A percentile compares a stretch with the other conserved stretches of the same genome.
Evolutionary conservation across 1,140 invertebrate species (phyloP).

Genomic region (Macrocentrus cingulum): DNA sequence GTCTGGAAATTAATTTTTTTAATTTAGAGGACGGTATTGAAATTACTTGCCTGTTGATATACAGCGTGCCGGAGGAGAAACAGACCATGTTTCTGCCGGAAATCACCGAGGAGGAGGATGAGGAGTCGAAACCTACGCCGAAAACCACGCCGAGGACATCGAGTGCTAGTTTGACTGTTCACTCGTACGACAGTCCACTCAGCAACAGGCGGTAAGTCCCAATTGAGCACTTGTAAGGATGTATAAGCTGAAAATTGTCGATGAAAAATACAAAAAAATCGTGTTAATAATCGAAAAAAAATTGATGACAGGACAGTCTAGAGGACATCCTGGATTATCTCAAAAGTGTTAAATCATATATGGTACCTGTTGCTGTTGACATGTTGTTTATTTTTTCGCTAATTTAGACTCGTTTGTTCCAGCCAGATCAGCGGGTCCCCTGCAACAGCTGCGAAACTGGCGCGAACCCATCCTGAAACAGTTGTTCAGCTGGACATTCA

Average conservation of each 20-base stretch:
- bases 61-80: conserved; percentile 66
- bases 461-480: conserved; percentile 48
- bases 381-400: no score
- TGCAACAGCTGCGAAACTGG: conserved; percentile 42
- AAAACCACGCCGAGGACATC: conserved; percentile 43
- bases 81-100: conserved; percentile 65
- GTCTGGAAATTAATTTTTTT: conserved; percentile 15
- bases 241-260: no score
- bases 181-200: conserved; percentile 40
- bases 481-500: conserved; percentile 48
- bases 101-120: conserved; percentile 64
- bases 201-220: conserved; percentile 48
- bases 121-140: conserved; percentile 33
- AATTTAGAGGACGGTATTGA: conserved; percentile 4
- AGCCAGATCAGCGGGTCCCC: conserved; percentile 53
- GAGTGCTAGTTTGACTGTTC: conserved; percentile 39
- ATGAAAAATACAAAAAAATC: no score
- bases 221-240: no score
- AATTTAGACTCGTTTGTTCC: conserved; percentile 53
- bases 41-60: conserved; percentile 15
- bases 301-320: no score
- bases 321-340: no score
- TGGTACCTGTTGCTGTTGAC: no score
- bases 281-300: no score
- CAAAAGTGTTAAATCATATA: no score